Evolutionary conservation across 2,888 invertebrate genomes (phyloP), one percentile per base, ranked within the genome.

Genomic region (Hirtodrosophila cameraria): DNA sequence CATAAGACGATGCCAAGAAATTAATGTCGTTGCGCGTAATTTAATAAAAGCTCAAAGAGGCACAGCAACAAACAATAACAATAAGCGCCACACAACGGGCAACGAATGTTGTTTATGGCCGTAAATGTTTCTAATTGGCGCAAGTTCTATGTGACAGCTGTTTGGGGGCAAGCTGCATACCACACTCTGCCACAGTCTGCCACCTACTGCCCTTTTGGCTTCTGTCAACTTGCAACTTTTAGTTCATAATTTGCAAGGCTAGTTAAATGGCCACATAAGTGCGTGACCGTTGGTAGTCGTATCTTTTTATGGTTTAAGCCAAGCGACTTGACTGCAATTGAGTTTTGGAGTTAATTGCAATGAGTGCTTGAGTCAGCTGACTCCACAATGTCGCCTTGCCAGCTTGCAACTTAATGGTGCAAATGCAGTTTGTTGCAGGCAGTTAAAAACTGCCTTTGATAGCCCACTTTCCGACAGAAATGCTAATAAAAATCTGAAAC

Each of bases 31-130:
- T 61, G 57, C 45, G 72, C 55, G 77, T 69, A 75, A 83, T 83
- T 84, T 78, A 83, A 80, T 80, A 75, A 73, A 77, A 66, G 53
- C 63, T 20, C 33, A 46, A 60, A 60, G 31, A 43, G 48, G 59
- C 55, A 13, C 13, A 46, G 12, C 45, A 18, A 50, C 60, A 55
- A 35, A 38, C 39, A 50, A 54, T 42, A 67, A 50, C 55, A 50
- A 57, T 35, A 31, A 27, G 20, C 33, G 49, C 35, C 59, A 18
- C 59, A 18, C 45, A 58, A 39, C 35, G 45, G 57, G 57, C 77
- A 50, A 61, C 78, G 65, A 80, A 81, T 80, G 84, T 83, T 80
- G 80, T 80, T 80, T 80, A 80, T 80, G 81, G 73, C 84, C 58
- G 30, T 42, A 67, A 80, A 78, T 78, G 75, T 75, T 83, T 80